Evolutionary conservation across 2,888 invertebrate genomes (phyloP), one percentile per base, ranked within the genome.

Genomic region (Halictus quadricinctus): DNA sequence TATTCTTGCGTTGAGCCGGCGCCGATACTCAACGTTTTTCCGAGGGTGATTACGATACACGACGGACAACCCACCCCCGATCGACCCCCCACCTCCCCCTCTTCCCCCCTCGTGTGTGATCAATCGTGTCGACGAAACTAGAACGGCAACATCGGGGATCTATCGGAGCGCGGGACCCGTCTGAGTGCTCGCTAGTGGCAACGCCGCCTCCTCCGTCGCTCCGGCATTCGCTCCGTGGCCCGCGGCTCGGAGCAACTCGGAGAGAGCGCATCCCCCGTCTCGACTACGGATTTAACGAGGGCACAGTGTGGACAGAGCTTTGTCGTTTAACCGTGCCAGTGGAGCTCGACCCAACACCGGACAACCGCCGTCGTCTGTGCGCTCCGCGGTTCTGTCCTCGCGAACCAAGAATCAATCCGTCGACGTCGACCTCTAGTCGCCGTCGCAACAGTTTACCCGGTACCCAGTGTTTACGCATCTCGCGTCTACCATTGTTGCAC

Each of bases 111-210:
- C 69, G 60, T 73, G 84, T 76, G 78, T 80, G 76, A 69, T 54
- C 50, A 64, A 66, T 78, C 79, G 86, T 78, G 79, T 36, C 73
- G 4, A 36, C 79, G 46, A 50, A 79, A 77, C 46, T 69, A 69
- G 41, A 69, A 78, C 84, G 84, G 79, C 87, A 81, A 87, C 74
- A 75, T 72, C 72, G 80, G 75, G 75, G 79, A 78, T 81, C 70
- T 78, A 74, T 85, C 80, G 72, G 72, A 58, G 50, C 76, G 75
- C 69, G 69, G 69, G 69, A 69, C 21, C 69, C 69, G 41, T 69
- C 41, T 1, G 69, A 69, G 41, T 69, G 69, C 69, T 74, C 76
- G 48, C 66, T 76, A 80, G 87, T 82, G 82, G 79, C 81, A 81
- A 81, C 89, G 81, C 58, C 76, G 79, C 80, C 43, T 64, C 70